These are phyloP conservation scores for Sphaerophoria rueppellii DNA, from an alignment of 2,888 invertebrate species.

Conservation along the genomic window DNA sequence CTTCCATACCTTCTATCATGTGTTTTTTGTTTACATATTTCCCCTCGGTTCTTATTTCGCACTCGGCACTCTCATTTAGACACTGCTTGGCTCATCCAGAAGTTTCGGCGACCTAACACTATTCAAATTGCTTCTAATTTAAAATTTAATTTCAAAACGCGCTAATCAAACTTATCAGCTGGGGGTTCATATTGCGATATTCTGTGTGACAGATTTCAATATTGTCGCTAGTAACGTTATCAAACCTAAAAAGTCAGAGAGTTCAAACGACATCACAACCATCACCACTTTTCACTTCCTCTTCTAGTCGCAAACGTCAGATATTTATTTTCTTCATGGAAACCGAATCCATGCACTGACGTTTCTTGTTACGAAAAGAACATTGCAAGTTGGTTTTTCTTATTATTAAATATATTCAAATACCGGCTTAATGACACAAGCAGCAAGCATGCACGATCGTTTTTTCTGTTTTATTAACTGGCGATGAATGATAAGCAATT, in stretches of 20 bases:
- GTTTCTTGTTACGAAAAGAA: not conserved
- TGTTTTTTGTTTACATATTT: slow-evolving; percentile 65
- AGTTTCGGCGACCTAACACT: slow-evolving; percentile 46
- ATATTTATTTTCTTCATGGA: not conserved
- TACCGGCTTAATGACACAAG: slow-evolving; percentile 38
- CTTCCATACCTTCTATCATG: slow-evolving; percentile 7
- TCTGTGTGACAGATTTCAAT: not conserved
- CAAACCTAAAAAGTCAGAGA: slow-evolving; percentile 49
- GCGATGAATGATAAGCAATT: slow-evolving; percentile 35
- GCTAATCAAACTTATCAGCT: slow-evolving; percentile 40
- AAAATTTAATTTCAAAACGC: slow-evolving; percentile 5
- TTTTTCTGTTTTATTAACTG: not conserved
- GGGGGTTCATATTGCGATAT: slow-evolving; percentile 23
- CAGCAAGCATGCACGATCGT: slow-evolving; percentile 13
- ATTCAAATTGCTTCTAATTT: slow-evolving; percentile 5
- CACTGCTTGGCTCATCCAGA: slow-evolving; percentile 15
- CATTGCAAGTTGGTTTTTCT: not conserved
- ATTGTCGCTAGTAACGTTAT: slow-evolving; percentile 33
- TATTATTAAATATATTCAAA: not conserved
- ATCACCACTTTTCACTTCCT: slow-evolving; percentile 12
- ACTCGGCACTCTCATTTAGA: not conserved
- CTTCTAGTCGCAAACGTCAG: not conserved
- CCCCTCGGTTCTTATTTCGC: not conserved
- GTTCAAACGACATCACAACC: slow-evolving; percentile 39
- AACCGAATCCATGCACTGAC: not conserved